Conservation (phyloP, 2,113 vertebrate genomes). For the Lamprologus ornatipinnis region DNA sequence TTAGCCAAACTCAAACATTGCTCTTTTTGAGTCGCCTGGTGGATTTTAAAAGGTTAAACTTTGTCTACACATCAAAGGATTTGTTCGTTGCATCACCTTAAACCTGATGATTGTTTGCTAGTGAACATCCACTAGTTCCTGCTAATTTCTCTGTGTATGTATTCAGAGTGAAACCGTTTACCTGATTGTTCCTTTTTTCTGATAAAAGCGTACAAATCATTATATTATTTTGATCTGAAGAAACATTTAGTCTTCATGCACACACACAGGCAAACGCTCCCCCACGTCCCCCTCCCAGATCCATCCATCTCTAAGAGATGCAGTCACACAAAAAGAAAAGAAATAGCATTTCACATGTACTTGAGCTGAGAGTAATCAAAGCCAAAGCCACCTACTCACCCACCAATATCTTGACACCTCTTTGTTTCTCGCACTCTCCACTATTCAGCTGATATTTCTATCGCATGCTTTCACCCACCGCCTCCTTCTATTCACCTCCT, state of each 20-base stretch:
- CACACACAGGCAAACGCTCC: not conserved
- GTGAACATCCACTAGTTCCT: not conserved
- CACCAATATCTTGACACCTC: slow-evolving; percentile 39
- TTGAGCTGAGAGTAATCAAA: slow-evolving; percentile 33
- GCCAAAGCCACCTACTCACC: slow-evolving; percentile 36
- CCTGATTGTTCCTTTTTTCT: not conserved
- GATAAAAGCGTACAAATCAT: not conserved
- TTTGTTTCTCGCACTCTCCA: slow-evolving; percentile 47
- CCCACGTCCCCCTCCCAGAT: not conserved
- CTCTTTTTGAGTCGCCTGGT: not conserved
- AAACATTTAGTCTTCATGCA: not conserved
- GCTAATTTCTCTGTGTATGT: not conserved
- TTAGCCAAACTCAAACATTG: not conserved
- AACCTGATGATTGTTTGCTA: not conserved
- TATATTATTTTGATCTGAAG: not conserved
- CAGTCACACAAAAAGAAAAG: not conserved
- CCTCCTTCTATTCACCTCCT: not conserved
- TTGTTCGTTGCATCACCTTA: not conserved
- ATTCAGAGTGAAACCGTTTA: accelerated
- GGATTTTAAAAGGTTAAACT: not conserved
- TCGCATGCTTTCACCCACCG: not conserved
- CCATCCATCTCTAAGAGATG: not conserved
- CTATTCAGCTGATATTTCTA: slow-evolving; percentile 30
- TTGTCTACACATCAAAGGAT: not conserved
- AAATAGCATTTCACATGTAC: slow-evolving; percentile 5